Base-by-base conservation (phyloP, 2,113 vertebrate genomes). In the Todiramphus saurophagus region DNA sequence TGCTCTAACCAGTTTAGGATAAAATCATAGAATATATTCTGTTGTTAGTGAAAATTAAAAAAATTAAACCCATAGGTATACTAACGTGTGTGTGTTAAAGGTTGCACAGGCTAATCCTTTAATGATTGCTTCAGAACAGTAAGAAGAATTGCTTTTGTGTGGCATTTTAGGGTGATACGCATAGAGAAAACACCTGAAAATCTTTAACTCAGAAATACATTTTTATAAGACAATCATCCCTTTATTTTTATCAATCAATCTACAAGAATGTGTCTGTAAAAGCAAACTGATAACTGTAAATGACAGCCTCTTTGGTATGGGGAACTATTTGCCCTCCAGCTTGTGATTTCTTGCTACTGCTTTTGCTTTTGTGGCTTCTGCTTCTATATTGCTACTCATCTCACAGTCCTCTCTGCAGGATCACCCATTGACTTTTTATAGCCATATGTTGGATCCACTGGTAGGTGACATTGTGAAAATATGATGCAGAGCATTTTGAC, bases 401-500 rank as follows among this genome's bases (percentile, higher is more conserved):
- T 90, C 51, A 48, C 55, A 15, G 63, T 55, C 37, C 73, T 90
- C 94, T 90, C 95, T 96, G 85, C 90, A 83, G 94, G 91, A 94
- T 94, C 95, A 89, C 94, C 90, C 91, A 85, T 87, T 80, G 83
- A 91, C 63, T 69, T 87, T 91, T 94, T 93, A 73, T 92, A 63
- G 92, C 87, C 93, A 33, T 90, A 94, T 91, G 96, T 83, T 92
- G 90, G 96, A 91, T 66, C 50, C 68, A 28, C 84, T 85, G 69
- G 37, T 83, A 83, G 78, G 83, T 87, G 93, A 74, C 92, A 89
- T 68, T 82, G 90, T 23, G 83, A 87, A 91, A 92, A 89, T 91
- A 87, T 21, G 79, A 78, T 92, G 60, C 94, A 76, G 69, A 86
- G 31, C 48, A 51, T 92, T 95, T 95, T 93, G 73, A 60, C 82